Evolutionary conservation across 1,140 invertebrate species (phyloP), one percentile per base, ranked within the genome.

Genomic region (Melipona quadrifasciata): DNA sequence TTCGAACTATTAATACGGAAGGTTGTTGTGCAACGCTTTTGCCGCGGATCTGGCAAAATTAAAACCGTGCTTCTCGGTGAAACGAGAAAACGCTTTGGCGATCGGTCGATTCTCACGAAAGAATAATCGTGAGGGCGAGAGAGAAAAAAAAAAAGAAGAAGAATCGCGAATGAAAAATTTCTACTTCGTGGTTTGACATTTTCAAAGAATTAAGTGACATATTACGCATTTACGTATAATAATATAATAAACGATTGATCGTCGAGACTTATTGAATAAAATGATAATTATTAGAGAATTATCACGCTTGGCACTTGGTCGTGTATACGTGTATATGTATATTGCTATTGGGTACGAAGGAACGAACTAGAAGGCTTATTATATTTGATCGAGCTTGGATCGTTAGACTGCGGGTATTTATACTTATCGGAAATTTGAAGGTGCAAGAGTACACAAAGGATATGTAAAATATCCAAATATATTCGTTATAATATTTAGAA

Each of bases 1-100:
- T 82, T 77, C 47, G 19, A 76, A 82, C 81, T 82, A 82, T 82
- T 77, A 82, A 82, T 82, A 82, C 53, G 64, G 6, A 17, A 47
- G 6, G 11, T 14, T 27, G 51, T 82, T 82, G 73, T 74, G 81
- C 73, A 82, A 82, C 34, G 8, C 17, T 2, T n/a, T 64, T 76
- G 27, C 31, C 10, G 47, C 70, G n/a, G 53, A 34, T 31, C 53
- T 82, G 73, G 73, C 81, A 68, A 77, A 77, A 77, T 51, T 75
- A n/a, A 58, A 51, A 67, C n/a, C 31, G 53, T 27, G 12, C 53
- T 65, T n/a, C 31, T 21, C n/a, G 24, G 19, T 31, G 64, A 75
- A 65, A 71, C 51, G 21, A 39, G 51, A 72, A 68, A 83, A 34
- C 67, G 39, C 27, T 53, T 55, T 53, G 17, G 12, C 61, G 14